Evolutionary conservation across 64 coral and sea anemone genomes (phyloP).

Genomic region (Cladopsammia gracilis): DNA sequence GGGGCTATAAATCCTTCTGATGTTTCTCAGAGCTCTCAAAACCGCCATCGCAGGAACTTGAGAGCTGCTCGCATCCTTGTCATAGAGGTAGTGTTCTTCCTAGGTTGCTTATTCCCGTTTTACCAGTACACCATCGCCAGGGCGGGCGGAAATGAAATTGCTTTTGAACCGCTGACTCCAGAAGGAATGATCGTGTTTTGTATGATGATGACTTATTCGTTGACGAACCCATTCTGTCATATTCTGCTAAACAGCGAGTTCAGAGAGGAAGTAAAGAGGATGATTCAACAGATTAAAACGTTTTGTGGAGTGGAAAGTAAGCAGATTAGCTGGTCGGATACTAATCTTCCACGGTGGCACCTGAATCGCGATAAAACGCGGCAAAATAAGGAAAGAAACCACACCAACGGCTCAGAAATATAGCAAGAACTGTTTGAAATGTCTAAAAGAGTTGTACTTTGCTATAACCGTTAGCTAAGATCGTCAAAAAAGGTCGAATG

Average conservation of each 20-base stretch:
- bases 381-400: not conserved
- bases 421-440: not conserved
- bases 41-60: slow-evolving; percentile 42
- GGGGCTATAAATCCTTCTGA: slow-evolving; percentile 5
- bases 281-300: not conserved
- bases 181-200: not conserved
- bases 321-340: not conserved
- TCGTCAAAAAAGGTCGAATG: too few relatives aligned
- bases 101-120: slow-evolving; percentile 34
- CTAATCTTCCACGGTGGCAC: not conserved
- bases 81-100: slow-evolving; percentile 13
- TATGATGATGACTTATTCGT: slow-evolving; percentile 30
- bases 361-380: not conserved
- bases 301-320: not conserved
- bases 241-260: slow-evolving; percentile 58
- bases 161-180: not conserved
- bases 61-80: slow-evolving; percentile 62
- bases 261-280: slow-evolving; percentile 26
- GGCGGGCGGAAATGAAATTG: not conserved
- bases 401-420: not conserved
- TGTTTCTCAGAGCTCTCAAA: slow-evolving; percentile 14
- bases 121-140: not conserved
- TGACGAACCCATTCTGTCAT: slow-evolving; percentile 56
- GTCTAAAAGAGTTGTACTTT: not conserved
- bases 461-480: too few relatives aligned